phyloP scores from a whole-genome alignment of 1,140 invertebrate species.

The Battus philenor region DNA sequence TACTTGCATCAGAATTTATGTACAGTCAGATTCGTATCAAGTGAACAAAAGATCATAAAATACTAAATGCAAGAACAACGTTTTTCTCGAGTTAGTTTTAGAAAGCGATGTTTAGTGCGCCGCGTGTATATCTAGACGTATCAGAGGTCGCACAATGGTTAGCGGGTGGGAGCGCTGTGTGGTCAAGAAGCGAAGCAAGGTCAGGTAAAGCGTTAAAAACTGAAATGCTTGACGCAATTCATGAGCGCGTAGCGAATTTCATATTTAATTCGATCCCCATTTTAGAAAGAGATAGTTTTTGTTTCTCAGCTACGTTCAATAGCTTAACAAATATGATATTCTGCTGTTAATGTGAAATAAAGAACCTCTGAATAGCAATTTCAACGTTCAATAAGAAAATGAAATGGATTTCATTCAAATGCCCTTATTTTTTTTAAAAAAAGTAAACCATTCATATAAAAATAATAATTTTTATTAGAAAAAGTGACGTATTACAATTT shows the following conservation, averaged over 20 bases:
- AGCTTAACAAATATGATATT: too few species aligned
- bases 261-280: not conserved
- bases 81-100: constrained; percentile 6
- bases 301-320: too few species aligned
- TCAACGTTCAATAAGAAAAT: too few species aligned
- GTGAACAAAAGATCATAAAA: constrained; percentile 9
- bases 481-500: too few species aligned
- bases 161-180: constrained; percentile 2
- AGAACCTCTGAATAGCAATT: too few species aligned
- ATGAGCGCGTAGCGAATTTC: not conserved
- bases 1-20: constrained; percentile 6
- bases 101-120: not conserved
- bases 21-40: constrained; percentile 11
- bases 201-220: constrained; percentile 12
- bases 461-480: too few species aligned
- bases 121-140: constrained; percentile 4
- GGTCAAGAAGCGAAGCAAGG: constrained; percentile 13
- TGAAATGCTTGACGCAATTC: not conserved
- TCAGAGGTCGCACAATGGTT: constrained; percentile 8
- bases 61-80: not conserved
- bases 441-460: too few species aligned
- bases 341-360: too few species aligned
- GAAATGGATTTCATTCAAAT: too few species aligned
- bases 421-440: too few species aligned
- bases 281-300: too few species aligned